A percentile compares a stretch with the other conserved stretches of the same genome.
phyloP scores from a whole-genome alignment of 2,888 invertebrate genomes.

The Brachyptera risi region DNA sequence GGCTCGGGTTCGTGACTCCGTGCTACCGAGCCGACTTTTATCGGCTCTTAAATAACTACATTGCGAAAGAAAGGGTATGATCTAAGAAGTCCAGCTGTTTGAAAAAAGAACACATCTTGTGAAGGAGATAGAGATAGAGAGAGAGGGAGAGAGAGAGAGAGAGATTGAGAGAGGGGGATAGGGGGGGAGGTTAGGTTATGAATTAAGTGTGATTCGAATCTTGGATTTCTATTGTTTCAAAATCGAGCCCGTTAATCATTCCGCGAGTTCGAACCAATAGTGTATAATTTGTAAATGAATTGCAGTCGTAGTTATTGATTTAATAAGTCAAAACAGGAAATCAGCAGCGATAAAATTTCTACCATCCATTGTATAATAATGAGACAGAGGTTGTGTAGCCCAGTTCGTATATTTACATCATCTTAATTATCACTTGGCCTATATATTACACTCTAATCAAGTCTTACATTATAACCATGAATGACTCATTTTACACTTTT shows the following conservation, averaged over 20 bases:
- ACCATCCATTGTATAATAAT: background rate
- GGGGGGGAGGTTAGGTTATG: too few relatives aligned
- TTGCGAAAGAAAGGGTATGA: constrained; percentile 1
- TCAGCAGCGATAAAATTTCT: too few relatives aligned
- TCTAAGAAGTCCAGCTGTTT: constrained; percentile 2
- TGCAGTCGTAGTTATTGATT: constrained; percentile 13
- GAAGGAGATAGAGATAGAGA: too few relatives aligned
- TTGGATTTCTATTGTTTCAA: constrained; percentile 19
- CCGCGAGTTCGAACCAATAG: constrained; percentile 8
- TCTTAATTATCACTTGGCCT: too few relatives aligned
- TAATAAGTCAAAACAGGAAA: background rate
- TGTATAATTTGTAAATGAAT: constrained; percentile 21
- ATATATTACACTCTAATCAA: too few relatives aligned
- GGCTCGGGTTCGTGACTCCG: constrained; percentile 5
- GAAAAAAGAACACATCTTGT: background rate
- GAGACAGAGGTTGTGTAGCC: too few relatives aligned
- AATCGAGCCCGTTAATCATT: constrained; percentile 18
- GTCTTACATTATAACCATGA: too few relatives aligned
- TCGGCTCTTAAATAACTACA: background rate
- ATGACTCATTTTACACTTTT: too few relatives aligned
- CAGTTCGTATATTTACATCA: too few relatives aligned
- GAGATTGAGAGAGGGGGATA: too few relatives aligned
- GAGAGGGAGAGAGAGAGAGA: too few relatives aligned
- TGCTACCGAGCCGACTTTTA: constrained; percentile 3
- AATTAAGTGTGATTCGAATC: constrained; percentile 10